These are phyloP conservation scores for Orthonyx spaldingii DNA, from an alignment of 2,113 vertebrate species.

Conservation along the genomic window DNA sequence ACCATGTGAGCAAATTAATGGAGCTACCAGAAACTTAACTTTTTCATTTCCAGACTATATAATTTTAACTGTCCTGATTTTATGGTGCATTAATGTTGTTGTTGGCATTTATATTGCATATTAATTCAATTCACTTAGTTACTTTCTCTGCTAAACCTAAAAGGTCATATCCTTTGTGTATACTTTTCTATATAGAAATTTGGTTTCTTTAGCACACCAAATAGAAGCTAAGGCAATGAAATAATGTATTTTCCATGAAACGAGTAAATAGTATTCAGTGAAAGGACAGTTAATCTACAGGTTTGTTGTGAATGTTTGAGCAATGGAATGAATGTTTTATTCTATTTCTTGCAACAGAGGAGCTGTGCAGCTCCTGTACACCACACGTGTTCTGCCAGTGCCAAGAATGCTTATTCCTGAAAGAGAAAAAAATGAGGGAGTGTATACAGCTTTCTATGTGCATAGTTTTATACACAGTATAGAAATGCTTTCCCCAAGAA, in stretches of 20 bases:
- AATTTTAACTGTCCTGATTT: conserved; percentile 46
- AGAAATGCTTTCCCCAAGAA: conserved; percentile 34
- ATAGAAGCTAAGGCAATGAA: conserved; percentile 21
- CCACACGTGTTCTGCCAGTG: background rate
- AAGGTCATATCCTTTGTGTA: conserved; percentile 57
- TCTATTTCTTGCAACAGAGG: background rate
- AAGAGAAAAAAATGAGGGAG: background rate
- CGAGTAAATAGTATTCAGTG: background rate
- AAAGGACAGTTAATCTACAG: conserved; percentile 38
- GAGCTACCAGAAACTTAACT: conserved; percentile 46
- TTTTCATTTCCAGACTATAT: conserved; percentile 51
- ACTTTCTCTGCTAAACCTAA: conserved; percentile 56
- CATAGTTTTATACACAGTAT: background rate
- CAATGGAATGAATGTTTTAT: background rate
- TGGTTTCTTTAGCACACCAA: conserved; percentile 41
- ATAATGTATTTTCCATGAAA: conserved; percentile 36
- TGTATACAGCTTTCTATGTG: background rate
- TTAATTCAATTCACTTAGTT: conserved; percentile 52
- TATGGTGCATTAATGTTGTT: conserved; percentile 49
- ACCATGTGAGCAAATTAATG: conserved; percentile 3
- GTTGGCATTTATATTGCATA: conserved; percentile 49
- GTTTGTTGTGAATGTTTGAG: background rate
- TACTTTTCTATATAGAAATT: conserved; percentile 55
- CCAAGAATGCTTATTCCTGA: background rate
- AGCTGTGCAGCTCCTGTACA: background rate